Evolutionary conservation across 2,888 invertebrate species (phyloP).

Genomic region (Reticulitermes lucifugus): DNA sequence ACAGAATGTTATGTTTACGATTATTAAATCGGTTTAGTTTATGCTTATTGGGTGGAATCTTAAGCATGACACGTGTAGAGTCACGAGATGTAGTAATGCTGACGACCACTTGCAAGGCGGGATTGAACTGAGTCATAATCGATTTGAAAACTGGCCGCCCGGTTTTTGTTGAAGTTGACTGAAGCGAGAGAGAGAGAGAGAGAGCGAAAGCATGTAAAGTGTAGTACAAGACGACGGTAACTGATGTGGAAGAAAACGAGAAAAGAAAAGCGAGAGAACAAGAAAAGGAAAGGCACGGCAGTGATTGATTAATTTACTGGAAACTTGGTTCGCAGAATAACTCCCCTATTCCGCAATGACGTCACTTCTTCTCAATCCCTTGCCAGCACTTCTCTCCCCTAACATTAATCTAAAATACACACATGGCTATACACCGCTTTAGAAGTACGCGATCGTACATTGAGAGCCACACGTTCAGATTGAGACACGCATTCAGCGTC

Average conservation of each 20-base stretch:
- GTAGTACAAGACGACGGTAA: background rate
- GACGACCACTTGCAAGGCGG: background rate
- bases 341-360: constrained; percentile 4
- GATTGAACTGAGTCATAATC: background rate
- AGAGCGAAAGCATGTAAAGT: background rate
- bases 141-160: constrained; percentile 14
- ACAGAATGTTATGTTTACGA: background rate
- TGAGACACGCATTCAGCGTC: background rate
- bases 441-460: background rate
- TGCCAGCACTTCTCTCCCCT: background rate
- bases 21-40: background rate
- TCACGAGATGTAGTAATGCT: background rate
- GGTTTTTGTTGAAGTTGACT: constrained; percentile 31
- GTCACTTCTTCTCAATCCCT: constrained; percentile 11
- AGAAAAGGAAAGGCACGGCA: background rate
- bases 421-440: background rate
- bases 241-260: constrained; percentile 15
- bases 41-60: background rate
- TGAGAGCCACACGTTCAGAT: background rate
- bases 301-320: constrained; percentile 39
- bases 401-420: background rate
- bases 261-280: constrained; percentile 4
- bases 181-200: constrained; percentile 1
- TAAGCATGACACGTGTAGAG: background rate
- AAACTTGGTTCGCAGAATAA: constrained; percentile 21